Evolutionary conservation across 2,113 vertebrate species (phyloP).

Genomic region (Athene noctua): DNA sequence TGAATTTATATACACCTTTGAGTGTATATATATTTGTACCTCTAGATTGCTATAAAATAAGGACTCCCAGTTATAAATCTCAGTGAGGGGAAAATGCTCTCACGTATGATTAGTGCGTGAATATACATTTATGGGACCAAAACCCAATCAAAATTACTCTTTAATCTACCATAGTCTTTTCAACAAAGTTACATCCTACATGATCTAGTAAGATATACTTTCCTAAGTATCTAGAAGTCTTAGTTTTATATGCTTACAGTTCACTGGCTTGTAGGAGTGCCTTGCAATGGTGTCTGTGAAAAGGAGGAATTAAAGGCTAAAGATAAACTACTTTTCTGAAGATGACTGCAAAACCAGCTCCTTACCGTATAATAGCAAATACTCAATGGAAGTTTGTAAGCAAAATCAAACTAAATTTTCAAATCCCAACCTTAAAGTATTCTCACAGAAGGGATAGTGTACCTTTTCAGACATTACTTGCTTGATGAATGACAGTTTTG

Average conservation of each 20-base stretch:
- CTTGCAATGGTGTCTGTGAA: not conserved
- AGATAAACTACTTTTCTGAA: not conserved
- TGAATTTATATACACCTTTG: not conserved
- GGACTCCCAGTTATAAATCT: not conserved
- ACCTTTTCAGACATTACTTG: not conserved
- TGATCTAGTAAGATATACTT: not conserved
- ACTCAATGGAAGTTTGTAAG: not conserved
- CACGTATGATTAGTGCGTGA: not conserved
- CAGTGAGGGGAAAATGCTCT: not conserved
- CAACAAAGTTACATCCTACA: not conserved
- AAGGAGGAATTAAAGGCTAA: not conserved
- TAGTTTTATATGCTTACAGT: not conserved
- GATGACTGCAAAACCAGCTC: not conserved
- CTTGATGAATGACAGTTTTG: not conserved
- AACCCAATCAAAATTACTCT: not conserved
- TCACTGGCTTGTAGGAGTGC: not conserved
- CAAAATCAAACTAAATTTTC: not conserved
- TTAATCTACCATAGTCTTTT: not conserved
- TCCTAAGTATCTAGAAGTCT: not conserved
- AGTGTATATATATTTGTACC: not conserved
- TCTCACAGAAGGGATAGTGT: fast-evolving
- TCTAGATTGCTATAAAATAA: not conserved
- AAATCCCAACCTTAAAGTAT: not conserved
- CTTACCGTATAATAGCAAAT: not conserved
- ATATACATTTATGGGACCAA: not conserved